Conservation (phyloP, 2,113 vertebrate genomes). For the Prunella himalayana region DNA sequence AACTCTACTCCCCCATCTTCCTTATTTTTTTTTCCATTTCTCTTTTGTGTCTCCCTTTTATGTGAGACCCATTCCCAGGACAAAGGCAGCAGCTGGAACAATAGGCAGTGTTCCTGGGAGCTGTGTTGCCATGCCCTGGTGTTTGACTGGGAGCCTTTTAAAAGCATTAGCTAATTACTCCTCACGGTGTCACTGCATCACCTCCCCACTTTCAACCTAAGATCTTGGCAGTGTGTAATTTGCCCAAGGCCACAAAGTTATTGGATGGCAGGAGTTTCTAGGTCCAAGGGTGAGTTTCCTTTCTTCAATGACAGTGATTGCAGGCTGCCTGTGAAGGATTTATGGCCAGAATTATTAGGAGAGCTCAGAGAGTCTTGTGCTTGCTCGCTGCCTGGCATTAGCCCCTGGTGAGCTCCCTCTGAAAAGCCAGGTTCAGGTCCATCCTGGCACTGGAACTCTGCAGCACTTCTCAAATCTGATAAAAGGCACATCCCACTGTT, state of each 20-base stretch:
- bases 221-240: neutral
- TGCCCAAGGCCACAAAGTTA: neutral
- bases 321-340: neutral
- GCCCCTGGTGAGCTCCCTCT: neutral
- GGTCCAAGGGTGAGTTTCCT: neutral
- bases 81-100: neutral
- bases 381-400: fast-evolving
- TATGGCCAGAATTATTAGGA: neutral
- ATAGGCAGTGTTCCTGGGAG: neutral
- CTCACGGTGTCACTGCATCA: neutral
- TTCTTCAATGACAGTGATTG: neutral
- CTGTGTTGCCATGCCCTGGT: neutral
- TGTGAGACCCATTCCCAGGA: fast-evolving
- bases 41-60: neutral
- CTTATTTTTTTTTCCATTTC: neutral
- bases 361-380: neutral
- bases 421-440: neutral
- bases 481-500: neutral
- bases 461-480: neutral
- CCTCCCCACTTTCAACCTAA: neutral
- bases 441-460: neutral
- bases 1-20: neutral
- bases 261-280: neutral
- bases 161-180: neutral
- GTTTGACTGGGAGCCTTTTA: neutral